Evolutionary conservation across 2,113 vertebrate genomes (phyloP).

Genomic region (Laterallus jamaicensis): DNA sequence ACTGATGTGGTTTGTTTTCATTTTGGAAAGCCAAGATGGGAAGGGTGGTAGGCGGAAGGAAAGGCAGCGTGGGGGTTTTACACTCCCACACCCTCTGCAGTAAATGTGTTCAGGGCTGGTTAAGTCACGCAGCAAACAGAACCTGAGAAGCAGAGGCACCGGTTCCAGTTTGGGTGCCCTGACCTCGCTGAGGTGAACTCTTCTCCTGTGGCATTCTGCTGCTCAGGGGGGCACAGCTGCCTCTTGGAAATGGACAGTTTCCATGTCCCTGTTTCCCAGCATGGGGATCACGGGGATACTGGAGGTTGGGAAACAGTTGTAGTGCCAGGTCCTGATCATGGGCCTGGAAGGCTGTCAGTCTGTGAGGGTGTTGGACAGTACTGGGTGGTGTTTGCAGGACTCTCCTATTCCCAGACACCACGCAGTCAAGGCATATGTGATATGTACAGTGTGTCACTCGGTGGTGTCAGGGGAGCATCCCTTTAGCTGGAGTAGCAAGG

Average conservation of each 20-base stretch:
- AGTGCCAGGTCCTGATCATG: accelerated
- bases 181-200: background rate
- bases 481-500: background rate
- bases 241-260: background rate
- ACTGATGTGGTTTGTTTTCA: conserved; percentile 33
- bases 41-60: background rate
- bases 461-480: background rate
- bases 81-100: background rate
- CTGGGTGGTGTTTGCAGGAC: background rate
- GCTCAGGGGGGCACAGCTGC: background rate
- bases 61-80: background rate
- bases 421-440: background rate
- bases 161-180: background rate
- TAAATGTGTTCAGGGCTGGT: background rate
- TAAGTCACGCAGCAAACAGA: background rate
- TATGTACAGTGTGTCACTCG: accelerated
- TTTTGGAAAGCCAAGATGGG: background rate
- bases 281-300: background rate
- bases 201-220: background rate
- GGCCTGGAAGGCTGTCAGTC: background rate
- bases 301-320: background rate
- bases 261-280: background rate
- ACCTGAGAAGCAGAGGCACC: background rate
- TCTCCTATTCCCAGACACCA: background rate
- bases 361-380: background rate